Base-by-base conservation (phyloP, 1,140 invertebrate genomes). In the Drosophila burlai region DNA sequence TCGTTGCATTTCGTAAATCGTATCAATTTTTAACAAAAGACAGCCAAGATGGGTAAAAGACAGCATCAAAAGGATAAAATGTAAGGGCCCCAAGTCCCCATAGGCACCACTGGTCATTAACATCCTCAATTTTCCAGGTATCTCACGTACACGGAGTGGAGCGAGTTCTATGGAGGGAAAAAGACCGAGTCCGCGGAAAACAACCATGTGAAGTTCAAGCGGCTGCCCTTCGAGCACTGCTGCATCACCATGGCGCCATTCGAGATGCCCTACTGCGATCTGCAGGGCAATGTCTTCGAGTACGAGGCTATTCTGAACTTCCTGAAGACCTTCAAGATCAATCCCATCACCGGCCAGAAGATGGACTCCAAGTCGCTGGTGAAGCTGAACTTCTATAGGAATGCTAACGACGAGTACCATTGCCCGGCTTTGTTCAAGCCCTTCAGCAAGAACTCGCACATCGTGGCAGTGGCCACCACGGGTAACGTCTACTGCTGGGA, bases 401-500 rank as follows among this genome's bases (percentile, higher is more conserved):
- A 98, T 80, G 97, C 95, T 55, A 89, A 63, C 31, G 92, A 91
- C 43, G 94, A 97, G 83, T 98, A 97, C 93, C 98, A 99, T 83
- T 99, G 99, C 90, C 99, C 99, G 10, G 98, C 99, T 8, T 94
- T 99, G 43, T 99, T 97, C 91, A 99, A 99, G 94, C 94, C 96
- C 0, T 99, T 99, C 81, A 98, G 97, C n/a, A 98, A 98, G 89
- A 97, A 98, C 93, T 97, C 97, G 29, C 97, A 99, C 83, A 98
- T 99, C 93, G 98, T 99, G 36, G 97, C 97, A 4, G 96, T 99
- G 69, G 95, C 95, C 72, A 96, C 95, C 8, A 99, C 98, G 49
- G 99, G 99, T 50, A 99, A 99, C 96, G 98, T 99, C 0, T 99
- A 97, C 93, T 97, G 96, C 1, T 96, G 96, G 94, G 99, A 99